Evolutionary conservation across 2,113 vertebrate species (phyloP).

Genomic region (Pardalotus punctatus): DNA sequence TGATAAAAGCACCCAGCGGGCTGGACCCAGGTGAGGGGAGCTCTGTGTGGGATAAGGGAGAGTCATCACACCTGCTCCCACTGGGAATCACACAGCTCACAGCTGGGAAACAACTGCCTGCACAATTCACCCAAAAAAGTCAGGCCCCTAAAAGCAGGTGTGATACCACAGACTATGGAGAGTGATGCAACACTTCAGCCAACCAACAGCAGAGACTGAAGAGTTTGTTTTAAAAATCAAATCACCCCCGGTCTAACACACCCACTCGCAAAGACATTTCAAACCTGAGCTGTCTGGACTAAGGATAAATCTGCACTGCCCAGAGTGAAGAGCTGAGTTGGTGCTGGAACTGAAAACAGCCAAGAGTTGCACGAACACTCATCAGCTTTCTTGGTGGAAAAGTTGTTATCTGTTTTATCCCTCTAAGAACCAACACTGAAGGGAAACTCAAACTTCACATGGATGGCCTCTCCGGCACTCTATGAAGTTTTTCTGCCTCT

Average conservation of each 20-base stretch:
- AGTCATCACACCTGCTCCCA: not conserved
- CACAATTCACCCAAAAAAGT: not conserved
- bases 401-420: not conserved
- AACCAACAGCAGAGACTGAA: not conserved
- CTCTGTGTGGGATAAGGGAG: not conserved
- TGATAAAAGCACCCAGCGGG: not conserved
- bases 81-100: not conserved
- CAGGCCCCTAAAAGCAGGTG: not conserved
- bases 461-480: not conserved
- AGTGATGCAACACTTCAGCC: not conserved
- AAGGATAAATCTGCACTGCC: not conserved
- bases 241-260: not conserved
- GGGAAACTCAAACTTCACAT: not conserved
- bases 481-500: not conserved
- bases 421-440: not conserved
- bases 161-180: not conserved
- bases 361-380: not conserved
- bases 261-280: not conserved
- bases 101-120: not conserved
- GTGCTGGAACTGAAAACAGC: not conserved
- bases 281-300: not conserved
- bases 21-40: not conserved
- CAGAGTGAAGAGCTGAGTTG: not conserved
- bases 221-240: not conserved
- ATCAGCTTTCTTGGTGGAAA: not conserved